Evolutionary conservation across 2,113 vertebrate genomes (phyloP).

Genomic region (Cervus canadensis): DNA sequence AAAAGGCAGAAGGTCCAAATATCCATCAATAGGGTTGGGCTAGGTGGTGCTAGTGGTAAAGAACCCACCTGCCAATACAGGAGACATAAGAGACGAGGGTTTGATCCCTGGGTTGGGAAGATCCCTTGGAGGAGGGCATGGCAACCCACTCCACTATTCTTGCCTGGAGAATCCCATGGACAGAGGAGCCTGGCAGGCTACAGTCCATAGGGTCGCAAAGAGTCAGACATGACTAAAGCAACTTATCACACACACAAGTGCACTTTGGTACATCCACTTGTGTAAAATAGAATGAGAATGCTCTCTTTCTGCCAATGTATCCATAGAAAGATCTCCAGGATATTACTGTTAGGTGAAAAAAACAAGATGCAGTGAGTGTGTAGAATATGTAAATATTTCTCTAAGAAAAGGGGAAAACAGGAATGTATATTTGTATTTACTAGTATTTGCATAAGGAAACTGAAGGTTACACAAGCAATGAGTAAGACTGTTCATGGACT

Average conservation of each 20-base stretch:
- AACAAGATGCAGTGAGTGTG: not conserved
- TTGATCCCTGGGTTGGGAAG: not conserved
- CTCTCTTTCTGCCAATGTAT: not conserved
- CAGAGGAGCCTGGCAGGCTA: not conserved
- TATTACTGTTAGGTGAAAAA: not conserved
- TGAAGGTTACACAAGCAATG: not conserved
- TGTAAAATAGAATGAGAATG: not conserved
- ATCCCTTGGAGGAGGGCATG: not conserved
- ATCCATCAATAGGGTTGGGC: not conserved
- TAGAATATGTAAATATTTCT: not conserved
- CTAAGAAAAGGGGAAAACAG: not conserved
- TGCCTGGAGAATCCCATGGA: not conserved
- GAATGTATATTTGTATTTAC: not conserved
- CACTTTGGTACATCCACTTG: not conserved
- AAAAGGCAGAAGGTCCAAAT: not conserved
- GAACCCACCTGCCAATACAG: not conserved
- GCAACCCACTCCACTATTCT: not conserved
- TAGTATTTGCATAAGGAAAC: not conserved
- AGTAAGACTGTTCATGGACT: not conserved
- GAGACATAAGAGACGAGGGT: not conserved
- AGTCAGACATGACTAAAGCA: not conserved
- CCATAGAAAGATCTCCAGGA: not conserved
- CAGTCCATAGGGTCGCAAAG: not conserved
- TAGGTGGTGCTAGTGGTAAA: not conserved
- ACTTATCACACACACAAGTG: not conserved